Conservation (phyloP, 2,797 vertebrate genomes). For the Ispidina lecontei region DNA sequence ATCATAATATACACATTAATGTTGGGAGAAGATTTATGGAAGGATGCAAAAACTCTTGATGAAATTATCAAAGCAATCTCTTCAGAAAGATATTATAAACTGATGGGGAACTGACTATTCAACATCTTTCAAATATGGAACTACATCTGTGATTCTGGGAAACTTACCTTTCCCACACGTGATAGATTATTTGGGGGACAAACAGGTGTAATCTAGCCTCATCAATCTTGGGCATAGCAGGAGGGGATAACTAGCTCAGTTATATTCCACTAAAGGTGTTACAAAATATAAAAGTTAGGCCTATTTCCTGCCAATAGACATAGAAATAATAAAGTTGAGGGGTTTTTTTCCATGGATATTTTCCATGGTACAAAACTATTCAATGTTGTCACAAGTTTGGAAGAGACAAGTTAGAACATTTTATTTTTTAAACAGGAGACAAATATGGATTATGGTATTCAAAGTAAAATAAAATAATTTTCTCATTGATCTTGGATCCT, state of each 20-base stretch:
- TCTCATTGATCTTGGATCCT: neutral
- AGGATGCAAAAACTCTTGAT: neutral
- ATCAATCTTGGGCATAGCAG: neutral
- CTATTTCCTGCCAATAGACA: neutral
- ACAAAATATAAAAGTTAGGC: neutral
- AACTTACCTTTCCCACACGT: neutral
- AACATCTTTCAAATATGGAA: neutral
- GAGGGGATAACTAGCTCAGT: neutral
- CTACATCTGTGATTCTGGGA: neutral
- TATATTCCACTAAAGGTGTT: neutral
- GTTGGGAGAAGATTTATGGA: neutral
- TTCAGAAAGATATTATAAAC: neutral
- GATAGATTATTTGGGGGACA: neutral
- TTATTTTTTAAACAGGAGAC: neutral
- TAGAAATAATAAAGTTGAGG: neutral
- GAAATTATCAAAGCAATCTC: neutral
- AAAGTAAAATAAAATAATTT: neutral
- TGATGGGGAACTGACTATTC: neutral
- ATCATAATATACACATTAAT: neutral
- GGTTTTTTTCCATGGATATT: neutral
- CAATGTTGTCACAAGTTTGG: neutral
- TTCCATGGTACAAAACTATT: neutral
- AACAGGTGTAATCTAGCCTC: accelerated
- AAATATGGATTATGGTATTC: neutral
- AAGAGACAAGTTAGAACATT: neutral